Conservation (phyloP, 92 coral and sea anemone species). For the Porites rus region DNA sequence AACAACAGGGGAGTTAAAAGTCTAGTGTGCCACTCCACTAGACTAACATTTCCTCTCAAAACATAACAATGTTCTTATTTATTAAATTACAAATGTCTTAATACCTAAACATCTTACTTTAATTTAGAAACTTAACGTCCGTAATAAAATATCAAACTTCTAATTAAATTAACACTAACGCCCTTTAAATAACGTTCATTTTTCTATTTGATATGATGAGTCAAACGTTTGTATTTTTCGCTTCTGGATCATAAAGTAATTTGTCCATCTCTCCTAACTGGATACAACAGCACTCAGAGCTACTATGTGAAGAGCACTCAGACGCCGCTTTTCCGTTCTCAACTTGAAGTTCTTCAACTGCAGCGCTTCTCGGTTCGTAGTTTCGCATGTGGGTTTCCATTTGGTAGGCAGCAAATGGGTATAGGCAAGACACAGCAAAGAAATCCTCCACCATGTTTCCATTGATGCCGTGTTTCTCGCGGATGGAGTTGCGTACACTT, state of each 20-base stretch:
- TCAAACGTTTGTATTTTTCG: conserved; percentile 31
- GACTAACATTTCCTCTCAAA: no score
- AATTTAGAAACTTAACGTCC: not conserved
- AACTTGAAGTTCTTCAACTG: not conserved
- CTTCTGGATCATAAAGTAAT: conserved; percentile 16
- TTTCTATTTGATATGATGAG: not conserved
- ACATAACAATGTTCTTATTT: no score
- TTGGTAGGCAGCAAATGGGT: conserved; percentile 88
- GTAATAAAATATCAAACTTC: not conserved
- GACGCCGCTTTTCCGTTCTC: not conserved
- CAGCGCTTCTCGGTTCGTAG: not conserved
- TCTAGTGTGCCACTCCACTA: no score
- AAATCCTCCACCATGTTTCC: conserved; percentile 88
- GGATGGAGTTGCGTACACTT: conserved; percentile 75
- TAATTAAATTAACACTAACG: not conserved
- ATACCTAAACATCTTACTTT: not conserved
- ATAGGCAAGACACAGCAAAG: conserved; percentile 73
- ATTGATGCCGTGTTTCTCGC: conserved; percentile 72
- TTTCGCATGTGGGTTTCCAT: conserved; percentile 79
- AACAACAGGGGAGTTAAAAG: no score
- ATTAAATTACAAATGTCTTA: not conserved
- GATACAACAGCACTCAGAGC: conserved; percentile 25
- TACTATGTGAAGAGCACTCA: not conserved
- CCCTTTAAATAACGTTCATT: not conserved
- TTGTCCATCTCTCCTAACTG: conserved; percentile 24